These are phyloP conservation scores for Magallana nippona DNA, from an alignment of 2,888 invertebrate genomes.

Conservation along the genomic window DNA sequence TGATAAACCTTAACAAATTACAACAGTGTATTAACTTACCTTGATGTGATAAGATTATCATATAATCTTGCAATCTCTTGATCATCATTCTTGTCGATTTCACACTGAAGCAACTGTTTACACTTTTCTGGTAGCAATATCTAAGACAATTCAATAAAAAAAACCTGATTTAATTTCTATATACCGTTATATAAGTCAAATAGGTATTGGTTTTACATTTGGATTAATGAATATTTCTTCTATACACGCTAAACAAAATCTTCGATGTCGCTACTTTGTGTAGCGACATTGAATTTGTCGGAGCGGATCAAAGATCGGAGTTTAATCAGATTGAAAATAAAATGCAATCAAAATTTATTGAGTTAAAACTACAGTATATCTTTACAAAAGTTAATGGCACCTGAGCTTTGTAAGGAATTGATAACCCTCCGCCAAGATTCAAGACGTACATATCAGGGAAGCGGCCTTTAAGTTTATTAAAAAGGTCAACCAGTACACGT, in stretches of 20 bases:
- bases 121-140: neutral
- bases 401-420: slow-evolving; percentile 71
- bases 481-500: slow-evolving; percentile 64
- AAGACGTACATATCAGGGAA: slow-evolving; percentile 66
- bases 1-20: no score
- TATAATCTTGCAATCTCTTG: neutral
- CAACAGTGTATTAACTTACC: no score
- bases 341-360: neutral
- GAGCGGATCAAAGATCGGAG: no score
- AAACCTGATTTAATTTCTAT: neutral
- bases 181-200: neutral
- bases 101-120: neutral
- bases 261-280: no score
- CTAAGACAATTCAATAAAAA: neutral
- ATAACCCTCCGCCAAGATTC: slow-evolving; percentile 80
- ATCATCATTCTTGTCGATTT: neutral
- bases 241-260: no score
- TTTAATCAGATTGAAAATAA: no score
- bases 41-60: neutral
- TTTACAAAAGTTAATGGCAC: neutral
- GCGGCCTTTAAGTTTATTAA: slow-evolving; percentile 59
- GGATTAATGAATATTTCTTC: no score
- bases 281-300: no score
- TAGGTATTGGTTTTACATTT: no score
- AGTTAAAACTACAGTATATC: no score